phyloP scores from a whole-genome alignment of 2,888 invertebrate genomes.

The Apodemia mormo region DNA sequence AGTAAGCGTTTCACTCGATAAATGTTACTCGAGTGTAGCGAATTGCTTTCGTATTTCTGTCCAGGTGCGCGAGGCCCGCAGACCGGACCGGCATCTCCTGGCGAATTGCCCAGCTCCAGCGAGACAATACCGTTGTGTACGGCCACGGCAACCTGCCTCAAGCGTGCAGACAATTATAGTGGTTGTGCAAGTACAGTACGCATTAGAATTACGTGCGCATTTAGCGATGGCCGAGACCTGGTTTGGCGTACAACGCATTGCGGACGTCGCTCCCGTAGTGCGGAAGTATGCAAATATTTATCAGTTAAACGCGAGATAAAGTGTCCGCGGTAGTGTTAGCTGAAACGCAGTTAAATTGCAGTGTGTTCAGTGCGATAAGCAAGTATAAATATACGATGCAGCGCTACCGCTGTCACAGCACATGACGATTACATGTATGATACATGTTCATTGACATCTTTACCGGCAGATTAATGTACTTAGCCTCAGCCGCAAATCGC shows the following conservation, averaged over 20 bases:
- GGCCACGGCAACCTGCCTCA: neutral
- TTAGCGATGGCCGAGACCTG: neutral
- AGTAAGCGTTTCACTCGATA: too few relatives aligned
- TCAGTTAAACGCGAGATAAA: constrained; percentile 1
- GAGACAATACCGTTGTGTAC: constrained; percentile 10
- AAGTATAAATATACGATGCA: neutral
- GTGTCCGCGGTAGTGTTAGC: neutral
- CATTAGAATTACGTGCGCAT: neutral
- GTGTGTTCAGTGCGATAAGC: neutral
- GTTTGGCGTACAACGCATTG: constrained; percentile 25
- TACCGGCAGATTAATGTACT: neutral
- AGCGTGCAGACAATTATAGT: neutral
- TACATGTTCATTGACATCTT: neutral
- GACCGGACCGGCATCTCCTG: neutral
- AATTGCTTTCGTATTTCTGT: neutral
- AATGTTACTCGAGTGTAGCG: too few relatives aligned
- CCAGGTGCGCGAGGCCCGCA: neutral
- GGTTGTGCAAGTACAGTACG: neutral
- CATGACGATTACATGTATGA: neutral
- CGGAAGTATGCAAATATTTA: constrained; percentile 28
- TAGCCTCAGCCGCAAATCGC: too few relatives aligned
- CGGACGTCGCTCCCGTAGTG: constrained; percentile 30
- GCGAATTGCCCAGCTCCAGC: neutral
- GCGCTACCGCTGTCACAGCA: neutral
- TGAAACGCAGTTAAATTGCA: neutral